Evolutionary conservation across 2,797 vertebrate species (phyloP).

Genomic region (Tapirus indicus): DNA sequence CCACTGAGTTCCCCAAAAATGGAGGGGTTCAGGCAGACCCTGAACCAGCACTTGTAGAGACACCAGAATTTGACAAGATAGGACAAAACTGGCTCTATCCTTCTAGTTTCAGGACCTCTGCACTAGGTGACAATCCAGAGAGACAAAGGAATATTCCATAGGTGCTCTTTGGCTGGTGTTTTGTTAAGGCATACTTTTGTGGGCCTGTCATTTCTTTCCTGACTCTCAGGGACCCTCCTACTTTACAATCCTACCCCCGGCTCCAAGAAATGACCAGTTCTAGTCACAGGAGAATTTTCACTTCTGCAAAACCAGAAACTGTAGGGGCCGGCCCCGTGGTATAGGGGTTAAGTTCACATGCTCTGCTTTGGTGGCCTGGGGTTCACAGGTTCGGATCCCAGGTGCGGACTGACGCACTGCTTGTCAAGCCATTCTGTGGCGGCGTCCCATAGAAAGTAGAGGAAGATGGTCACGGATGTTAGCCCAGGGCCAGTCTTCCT

Average conservation of each 20-base stretch:
- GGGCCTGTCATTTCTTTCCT: not conserved
- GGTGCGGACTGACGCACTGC: too few relatives aligned
- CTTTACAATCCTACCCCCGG: not conserved
- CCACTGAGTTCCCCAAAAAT: not conserved
- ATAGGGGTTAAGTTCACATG: too few relatives aligned
- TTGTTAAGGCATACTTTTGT: not conserved
- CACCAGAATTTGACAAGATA: not conserved
- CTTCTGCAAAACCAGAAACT: not conserved
- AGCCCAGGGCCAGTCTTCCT: too few relatives aligned
- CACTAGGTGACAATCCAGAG: not conserved
- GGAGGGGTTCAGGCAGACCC: not conserved
- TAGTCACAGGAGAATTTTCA: not conserved
- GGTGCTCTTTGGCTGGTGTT: not conserved
- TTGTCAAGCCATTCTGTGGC: too few relatives aligned
- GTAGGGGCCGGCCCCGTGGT: too few relatives aligned
- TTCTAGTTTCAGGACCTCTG: not conserved
- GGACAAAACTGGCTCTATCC: not conserved
- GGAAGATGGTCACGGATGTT: too few relatives aligned
- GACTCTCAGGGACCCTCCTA: not conserved
- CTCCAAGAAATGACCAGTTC: not conserved
- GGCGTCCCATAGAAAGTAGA: too few relatives aligned
- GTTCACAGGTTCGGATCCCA: too few relatives aligned
- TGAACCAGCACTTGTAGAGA: not conserved
- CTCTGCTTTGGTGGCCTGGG: too few relatives aligned
- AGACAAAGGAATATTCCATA: not conserved